Conservation (phyloP, 2,888 invertebrate species). For the Parnassius mnemosyne region DNA sequence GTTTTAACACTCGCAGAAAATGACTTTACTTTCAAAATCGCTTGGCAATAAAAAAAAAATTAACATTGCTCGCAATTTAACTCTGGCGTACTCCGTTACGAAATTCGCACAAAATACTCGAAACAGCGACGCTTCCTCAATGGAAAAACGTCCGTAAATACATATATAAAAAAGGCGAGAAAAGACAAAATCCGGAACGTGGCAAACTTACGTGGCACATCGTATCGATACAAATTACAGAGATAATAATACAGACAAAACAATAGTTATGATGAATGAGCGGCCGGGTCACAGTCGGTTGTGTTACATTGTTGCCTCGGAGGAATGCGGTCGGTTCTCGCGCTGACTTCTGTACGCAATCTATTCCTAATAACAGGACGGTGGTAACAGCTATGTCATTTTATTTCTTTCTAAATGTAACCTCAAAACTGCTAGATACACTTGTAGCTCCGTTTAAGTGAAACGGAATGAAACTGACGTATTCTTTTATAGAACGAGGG, state of each 20-base stretch:
- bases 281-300: conserved; percentile 15
- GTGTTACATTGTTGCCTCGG: conserved; percentile 7
- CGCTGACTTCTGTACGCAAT: conserved; percentile 17
- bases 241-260: conserved; percentile 23
- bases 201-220: conserved; percentile 7
- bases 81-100: too few relatives aligned
- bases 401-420: neutral
- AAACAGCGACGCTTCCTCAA: neutral
- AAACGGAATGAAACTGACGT: too few relatives aligned
- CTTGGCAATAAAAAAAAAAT: neutral
- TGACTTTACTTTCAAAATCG: neutral
- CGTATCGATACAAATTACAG: conserved; percentile 22
- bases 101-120: neutral
- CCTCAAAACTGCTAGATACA: neutral
- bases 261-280: conserved; percentile 23
- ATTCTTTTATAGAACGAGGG: too few relatives aligned
- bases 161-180: neutral
- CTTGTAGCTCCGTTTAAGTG: neutral
- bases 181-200: neutral
- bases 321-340: conserved; percentile 20
- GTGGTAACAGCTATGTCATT: conserved; percentile 1
- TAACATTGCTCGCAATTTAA: neutral
- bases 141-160: neutral
- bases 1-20: neutral
- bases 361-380: conserved; percentile 9